Conservation (phyloP, 2,113 vertebrate species). For the Equus przewalskii region DNA sequence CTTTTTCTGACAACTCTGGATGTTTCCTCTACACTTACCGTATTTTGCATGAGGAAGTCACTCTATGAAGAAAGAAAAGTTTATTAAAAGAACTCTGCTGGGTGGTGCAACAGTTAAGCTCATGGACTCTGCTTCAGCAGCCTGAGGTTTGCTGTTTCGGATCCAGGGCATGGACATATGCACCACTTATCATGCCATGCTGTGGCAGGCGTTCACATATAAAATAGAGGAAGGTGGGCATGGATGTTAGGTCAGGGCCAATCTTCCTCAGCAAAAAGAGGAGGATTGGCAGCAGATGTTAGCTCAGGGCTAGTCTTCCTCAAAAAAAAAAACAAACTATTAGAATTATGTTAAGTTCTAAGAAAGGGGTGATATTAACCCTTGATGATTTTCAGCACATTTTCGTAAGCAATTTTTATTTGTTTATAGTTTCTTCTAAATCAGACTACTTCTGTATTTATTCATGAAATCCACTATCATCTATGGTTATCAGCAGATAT, state of each 20-base stretch:
- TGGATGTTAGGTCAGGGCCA: too few relatives aligned
- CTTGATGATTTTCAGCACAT: neutral
- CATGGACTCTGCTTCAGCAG: too few relatives aligned
- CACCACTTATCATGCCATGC: too few relatives aligned
- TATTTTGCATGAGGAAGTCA: neutral
- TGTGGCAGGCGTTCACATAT: too few relatives aligned
- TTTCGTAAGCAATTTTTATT: neutral
- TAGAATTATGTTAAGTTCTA: neutral
- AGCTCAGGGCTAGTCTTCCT: too few relatives aligned
- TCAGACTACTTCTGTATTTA: neutral
- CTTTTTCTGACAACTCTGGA: neutral
- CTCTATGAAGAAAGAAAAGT: neutral
- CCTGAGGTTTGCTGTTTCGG: too few relatives aligned
- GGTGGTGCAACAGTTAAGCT: too few relatives aligned
- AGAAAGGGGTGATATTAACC: neutral
- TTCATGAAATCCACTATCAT: neutral
- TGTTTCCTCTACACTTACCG: neutral
- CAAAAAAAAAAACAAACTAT: neutral
- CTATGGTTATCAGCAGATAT: neutral
- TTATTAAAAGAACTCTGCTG: neutral
- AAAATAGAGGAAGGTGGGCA: too few relatives aligned
- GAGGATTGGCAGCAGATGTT: too few relatives aligned
- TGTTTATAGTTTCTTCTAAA: neutral
- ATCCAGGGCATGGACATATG: too few relatives aligned
- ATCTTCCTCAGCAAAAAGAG: too few relatives aligned